Evolutionary conservation across 2,888 invertebrate species (phyloP).

Genomic region (Trachelus troglodyta): DNA sequence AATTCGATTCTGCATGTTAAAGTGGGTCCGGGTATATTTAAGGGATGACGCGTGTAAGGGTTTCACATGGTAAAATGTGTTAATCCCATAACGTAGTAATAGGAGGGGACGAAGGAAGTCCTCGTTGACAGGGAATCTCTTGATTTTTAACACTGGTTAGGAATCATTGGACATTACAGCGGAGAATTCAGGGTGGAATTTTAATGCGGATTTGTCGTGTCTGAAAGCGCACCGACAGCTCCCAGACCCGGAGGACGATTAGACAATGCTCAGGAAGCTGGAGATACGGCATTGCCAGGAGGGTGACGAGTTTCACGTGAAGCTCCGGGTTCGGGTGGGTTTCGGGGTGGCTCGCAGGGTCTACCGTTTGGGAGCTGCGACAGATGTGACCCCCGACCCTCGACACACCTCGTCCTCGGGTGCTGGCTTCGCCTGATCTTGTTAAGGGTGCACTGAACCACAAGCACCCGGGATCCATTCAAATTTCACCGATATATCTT

Average conservation of each 20-base stretch:
- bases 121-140: too few relatives aligned
- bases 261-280: conserved; percentile 57
- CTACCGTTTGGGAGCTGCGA: conserved; percentile 54
- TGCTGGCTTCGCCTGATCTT: conserved; percentile 57
- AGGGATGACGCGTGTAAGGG: too few relatives aligned
- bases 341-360: conserved; percentile 20
- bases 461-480: conserved; percentile 61
- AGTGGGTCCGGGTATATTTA: too few relatives aligned
- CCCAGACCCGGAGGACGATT: conserved; percentile 49
- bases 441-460: conserved; percentile 64
- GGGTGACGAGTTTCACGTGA: conserved; percentile 17
- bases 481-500: conserved; percentile 57
- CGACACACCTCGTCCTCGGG: conserved; percentile 44
- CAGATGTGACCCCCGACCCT: conserved; percentile 18
- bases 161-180: neutral
- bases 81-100: too few relatives aligned
- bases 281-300: conserved; percentile 32
- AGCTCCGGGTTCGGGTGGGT: conserved; percentile 29
- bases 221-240: conserved; percentile 40
- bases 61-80: too few relatives aligned
- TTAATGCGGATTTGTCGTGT: conserved; percentile 54
- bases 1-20: too few relatives aligned
- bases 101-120: too few relatives aligned
- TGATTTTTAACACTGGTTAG: neutral
- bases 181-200: conserved; percentile 45